These are phyloP conservation scores for Tychaedon coryphoeus DNA, from an alignment of 2,113 vertebrate species.

Conservation along the genomic window DNA sequence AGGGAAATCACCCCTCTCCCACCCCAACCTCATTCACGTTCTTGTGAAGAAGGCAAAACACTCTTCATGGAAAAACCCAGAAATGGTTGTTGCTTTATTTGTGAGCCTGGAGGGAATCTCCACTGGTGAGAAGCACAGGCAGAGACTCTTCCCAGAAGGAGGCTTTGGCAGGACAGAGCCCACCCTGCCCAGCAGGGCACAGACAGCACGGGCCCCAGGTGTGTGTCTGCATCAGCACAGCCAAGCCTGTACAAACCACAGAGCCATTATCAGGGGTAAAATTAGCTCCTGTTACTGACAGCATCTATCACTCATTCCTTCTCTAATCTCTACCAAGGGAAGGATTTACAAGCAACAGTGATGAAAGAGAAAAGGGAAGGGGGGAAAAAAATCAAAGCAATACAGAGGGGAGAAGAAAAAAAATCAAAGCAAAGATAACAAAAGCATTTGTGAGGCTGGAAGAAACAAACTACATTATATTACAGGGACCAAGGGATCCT, in stretches of 20 bases:
- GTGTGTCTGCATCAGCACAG: not conserved
- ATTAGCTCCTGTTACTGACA: conserved; percentile 72
- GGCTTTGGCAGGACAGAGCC: not conserved
- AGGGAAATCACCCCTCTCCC: not conserved
- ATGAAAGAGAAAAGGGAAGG: conserved; percentile 56
- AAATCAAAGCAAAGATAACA: conserved; percentile 64
- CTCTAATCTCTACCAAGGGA: conserved; percentile 72
- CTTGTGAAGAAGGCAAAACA: not conserved
- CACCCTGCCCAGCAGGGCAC: not conserved
- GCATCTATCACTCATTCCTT: conserved; percentile 68
- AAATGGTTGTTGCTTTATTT: fast-evolving
- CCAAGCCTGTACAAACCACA: conserved; percentile 30
- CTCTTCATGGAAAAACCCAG: not conserved
- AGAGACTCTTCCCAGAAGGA: not conserved
- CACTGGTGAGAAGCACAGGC: not conserved
- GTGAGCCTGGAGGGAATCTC: not conserved
- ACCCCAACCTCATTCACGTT: fast-evolving
- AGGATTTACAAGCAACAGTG: conserved; percentile 69
- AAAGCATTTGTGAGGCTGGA: conserved; percentile 55
- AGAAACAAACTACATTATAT: conserved; percentile 60
- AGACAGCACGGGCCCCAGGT: not conserved
- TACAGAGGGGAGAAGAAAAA: conserved; percentile 19
- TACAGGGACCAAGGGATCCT: conserved; percentile 55
- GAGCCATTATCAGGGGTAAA: conserved; percentile 65
- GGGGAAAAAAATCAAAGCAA: not conserved